Conservation (phyloP, 2,888 invertebrate species). For the Harpalus rufipes region DNA sequence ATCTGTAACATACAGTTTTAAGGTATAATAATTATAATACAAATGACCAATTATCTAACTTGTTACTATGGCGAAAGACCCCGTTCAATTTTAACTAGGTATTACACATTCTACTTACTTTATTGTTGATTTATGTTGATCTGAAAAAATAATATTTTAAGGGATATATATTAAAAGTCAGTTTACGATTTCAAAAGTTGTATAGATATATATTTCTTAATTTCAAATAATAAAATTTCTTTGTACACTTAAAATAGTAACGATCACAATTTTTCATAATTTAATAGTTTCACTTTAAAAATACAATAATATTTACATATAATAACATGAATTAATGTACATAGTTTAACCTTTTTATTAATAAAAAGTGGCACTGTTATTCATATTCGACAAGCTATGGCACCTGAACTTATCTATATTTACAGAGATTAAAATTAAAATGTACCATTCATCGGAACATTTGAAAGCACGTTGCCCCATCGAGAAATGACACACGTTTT, state of each 20-base stretch:
- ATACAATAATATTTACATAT: constrained; percentile 56
- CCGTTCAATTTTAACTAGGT: too few species aligned
- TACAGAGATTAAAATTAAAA: constrained; percentile 44
- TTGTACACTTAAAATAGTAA: constrained; percentile 58
- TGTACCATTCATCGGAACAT: constrained; percentile 49
- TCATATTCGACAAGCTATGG: constrained; percentile 58
- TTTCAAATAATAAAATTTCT: constrained; percentile 59
- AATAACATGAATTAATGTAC: constrained; percentile 51
- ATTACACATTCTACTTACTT: background rate
- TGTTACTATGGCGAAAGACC: too few species aligned
- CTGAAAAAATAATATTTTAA: background rate
- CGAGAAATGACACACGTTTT: constrained; percentile 39
- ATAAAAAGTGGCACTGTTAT: constrained; percentile 62
- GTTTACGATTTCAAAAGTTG: constrained; percentile 42
- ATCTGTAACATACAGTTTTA: too few species aligned
- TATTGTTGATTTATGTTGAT: background rate
- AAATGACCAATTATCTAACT: too few species aligned
- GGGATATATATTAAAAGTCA: constrained; percentile 6
- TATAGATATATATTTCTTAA: constrained; percentile 58
- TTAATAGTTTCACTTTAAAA: constrained; percentile 56
- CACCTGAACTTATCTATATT: constrained; percentile 55
- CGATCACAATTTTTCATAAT: constrained; percentile 55
- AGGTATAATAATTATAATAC: too few species aligned
- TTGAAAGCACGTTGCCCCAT: constrained; percentile 56
- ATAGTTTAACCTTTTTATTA: constrained; percentile 60